Evolutionary conservation across 1,140 invertebrate genomes (phyloP), one percentile per base, ranked within the genome.

Genomic region (Archivesica marissinica): DNA sequence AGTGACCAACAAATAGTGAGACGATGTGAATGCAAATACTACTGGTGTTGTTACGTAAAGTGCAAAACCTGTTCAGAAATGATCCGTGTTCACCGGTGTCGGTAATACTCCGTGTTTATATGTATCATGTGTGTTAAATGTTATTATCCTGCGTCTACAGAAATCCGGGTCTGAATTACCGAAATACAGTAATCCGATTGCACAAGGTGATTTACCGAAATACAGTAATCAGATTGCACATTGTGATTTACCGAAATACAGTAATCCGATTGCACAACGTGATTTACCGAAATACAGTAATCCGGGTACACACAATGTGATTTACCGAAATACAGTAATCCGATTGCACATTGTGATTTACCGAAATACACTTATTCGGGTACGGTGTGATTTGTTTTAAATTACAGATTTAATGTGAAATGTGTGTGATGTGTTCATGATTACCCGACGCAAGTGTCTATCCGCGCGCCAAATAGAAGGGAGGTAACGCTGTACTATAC

Each of bases 31-130:
- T 95, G 94, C 87, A 94, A 94, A 91, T 95, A 94, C 83, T 93
- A 93, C 87, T 95, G 94, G 93, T 95, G 94, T 88, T 95, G 94
- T 88, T 94, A 94, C 75, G 94, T 95, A 7, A 94, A 94, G 85
- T 95, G 94, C 79, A 94, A 95, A 88, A 92, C 92, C 6, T 95
- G 94, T 78, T 83, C 81, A 54, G 90, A 89, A 80, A 88, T 87
- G 20, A 82, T 93, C 0, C 78, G 90, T 17, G 83, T 93, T 28
- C 91, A 89, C 77, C 78, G 81, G 47, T 93, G 92, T 70, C 64
- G 82, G 54, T 89, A 87, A 79, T 72, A 72, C 41, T 47, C 41
- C 54, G 50, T 76, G 74, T 39, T 30, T 28, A 33, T 6, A 7
- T 13, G 41, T 44, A 72, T 47, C 41, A 33, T 47, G 30, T 30